A percentile compares a stretch with the other conserved stretches of the same genome.
Conservation (phyloP, 2,113 vertebrate species). For the Lepidothrix coronata region DNA sequence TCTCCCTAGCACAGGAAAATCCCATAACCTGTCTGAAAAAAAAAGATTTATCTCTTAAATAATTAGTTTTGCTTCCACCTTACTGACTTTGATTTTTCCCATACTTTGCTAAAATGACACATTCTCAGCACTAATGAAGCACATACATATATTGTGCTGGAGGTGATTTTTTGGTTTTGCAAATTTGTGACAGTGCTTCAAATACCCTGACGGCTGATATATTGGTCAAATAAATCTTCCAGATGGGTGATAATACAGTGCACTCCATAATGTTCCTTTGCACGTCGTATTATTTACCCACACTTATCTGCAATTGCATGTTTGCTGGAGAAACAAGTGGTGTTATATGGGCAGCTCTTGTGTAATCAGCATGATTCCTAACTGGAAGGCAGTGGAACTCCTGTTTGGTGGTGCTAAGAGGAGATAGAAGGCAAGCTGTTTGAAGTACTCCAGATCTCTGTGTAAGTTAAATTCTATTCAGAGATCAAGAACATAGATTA, state of each 20-base stretch:
- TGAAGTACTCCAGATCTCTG: not conserved
- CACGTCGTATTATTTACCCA: constrained; percentile 8
- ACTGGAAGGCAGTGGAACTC: not conserved
- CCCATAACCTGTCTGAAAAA: not conserved
- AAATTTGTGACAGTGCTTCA: not conserved
- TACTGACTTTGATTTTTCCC: not conserved
- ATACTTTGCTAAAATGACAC: not conserved
- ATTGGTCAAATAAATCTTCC: constrained; percentile 47
- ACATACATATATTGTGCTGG: not conserved
- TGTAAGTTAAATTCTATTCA: not conserved
- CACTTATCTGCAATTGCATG: not conserved
- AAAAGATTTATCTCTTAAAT: not conserved
- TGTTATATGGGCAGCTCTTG: not conserved
- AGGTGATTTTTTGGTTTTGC: not conserved
- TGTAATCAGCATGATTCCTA: not conserved
- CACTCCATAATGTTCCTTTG: not conserved
- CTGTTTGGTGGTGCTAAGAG: not conserved
- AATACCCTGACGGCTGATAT: not conserved
- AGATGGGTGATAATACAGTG: constrained; percentile 3
- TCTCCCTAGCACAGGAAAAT: not conserved
- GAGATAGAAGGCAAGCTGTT: not conserved
- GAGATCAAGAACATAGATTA: not conserved
- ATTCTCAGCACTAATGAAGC: not conserved
- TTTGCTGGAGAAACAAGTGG: not conserved
- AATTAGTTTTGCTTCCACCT: constrained; percentile 1